Evolutionary conservation across 2,888 invertebrate species (phyloP), one percentile per base, ranked within the genome.

Genomic region (Chironomus tentans): DNA sequence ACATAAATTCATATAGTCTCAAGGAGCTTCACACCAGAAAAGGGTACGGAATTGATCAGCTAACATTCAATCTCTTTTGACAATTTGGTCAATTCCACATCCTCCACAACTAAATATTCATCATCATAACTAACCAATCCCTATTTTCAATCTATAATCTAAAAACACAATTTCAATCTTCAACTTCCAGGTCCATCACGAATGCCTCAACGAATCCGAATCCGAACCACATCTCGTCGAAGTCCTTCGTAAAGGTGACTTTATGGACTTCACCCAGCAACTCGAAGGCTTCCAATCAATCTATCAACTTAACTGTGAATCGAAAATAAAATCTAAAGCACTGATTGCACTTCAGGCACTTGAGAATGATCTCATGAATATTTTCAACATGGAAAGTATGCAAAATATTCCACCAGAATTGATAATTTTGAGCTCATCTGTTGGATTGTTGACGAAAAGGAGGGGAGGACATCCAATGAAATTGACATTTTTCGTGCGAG

Each of bases 281-380:
- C 83, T 98, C n/a, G 95, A 97, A 83, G 92, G 95, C 0, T 87
- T 96, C 21, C 91, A 93, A 21, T 92, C 95, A 15, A 95, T 97
- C 77, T 98, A 97, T 83, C 94, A 96, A 82, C 85, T 98, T 12
- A 95, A 94, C 85, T 95, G 95, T 10, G 97, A 98, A 81, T 96
- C 96, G 82, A 96, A 95, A 85, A 90, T 95, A 7, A 97, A 96
- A 85, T 92, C 91, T 79, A 96, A 97, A 85, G 96, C 96, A 2
- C 97, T 94, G 82, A 92, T 93, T 81, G 95, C 97, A 13, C 85
- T 98, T 73, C 94, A 95, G 82, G 94, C 95, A 47, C 86, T 98
- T 80, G 97, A 97, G 85, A 89, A 92, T 22, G 97, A 98, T 85
- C 86, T 98, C 77, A 91, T 89, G 79, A 91, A 90, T 71, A 83